These are phyloP conservation scores for Euwallacea similis DNA, from an alignment of 1,140 invertebrate species.

Conservation along the genomic window DNA sequence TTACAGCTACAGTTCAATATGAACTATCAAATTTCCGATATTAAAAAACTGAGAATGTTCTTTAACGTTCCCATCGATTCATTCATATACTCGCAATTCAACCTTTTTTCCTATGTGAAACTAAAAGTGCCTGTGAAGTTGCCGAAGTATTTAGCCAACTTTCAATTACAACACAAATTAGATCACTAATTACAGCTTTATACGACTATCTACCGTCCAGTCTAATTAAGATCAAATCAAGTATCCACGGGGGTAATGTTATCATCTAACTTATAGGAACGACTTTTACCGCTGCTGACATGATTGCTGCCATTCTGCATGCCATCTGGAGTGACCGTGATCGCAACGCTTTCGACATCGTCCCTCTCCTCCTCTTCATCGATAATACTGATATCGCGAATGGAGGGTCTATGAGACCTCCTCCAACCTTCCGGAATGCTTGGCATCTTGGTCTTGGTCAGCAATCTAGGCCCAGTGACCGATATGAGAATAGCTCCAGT, in stretches of 20 bases:
- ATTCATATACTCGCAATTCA: too few relatives aligned
- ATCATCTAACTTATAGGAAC: neutral
- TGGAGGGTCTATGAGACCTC: conserved; percentile 73
- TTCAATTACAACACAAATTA: too few relatives aligned
- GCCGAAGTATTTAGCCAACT: too few relatives aligned
- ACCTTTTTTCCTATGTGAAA: too few relatives aligned
- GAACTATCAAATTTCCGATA: too few relatives aligned
- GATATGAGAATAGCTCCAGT: conserved; percentile 85
- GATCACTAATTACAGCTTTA: too few relatives aligned
- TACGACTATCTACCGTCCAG: too few relatives aligned
- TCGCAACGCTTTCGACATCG: conserved; percentile 45
- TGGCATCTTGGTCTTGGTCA: conserved; percentile 70
- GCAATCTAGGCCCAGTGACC: conserved; percentile 74
- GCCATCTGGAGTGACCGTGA: neutral
- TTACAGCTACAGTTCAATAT: too few relatives aligned
- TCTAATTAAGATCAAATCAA: neutral
- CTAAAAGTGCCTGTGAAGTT: too few relatives aligned
- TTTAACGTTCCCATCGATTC: too few relatives aligned
- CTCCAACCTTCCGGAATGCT: conserved; percentile 68
- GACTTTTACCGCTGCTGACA: neutral
- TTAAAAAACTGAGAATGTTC: too few relatives aligned
- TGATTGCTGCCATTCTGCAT: neutral
- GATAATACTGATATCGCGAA: conserved; percentile 81
- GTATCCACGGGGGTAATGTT: neutral
- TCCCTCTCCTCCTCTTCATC: conserved; percentile 68